phyloP scores from a whole-genome alignment of 2,113 vertebrate species.

The Notothenia coriiceps region DNA sequence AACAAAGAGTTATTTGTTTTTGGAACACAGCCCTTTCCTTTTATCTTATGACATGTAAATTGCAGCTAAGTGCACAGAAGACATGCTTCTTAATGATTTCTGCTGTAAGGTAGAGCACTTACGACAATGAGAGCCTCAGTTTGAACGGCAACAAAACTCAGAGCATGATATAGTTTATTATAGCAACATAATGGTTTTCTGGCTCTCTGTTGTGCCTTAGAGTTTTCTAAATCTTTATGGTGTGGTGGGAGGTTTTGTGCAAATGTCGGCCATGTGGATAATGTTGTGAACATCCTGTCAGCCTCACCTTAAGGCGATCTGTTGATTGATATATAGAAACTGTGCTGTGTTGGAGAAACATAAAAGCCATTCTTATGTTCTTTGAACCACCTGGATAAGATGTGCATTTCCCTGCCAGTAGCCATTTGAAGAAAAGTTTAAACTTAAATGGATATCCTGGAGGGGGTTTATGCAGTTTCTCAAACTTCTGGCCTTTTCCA shows the following conservation, averaged over 20 bases:
- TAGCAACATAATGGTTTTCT: not conserved
- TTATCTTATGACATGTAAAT: not conserved
- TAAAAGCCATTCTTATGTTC: not conserved
- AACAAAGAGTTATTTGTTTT: not conserved
- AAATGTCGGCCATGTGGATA: not conserved
- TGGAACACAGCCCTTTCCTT: not conserved
- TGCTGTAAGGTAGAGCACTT: not conserved
- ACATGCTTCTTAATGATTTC: not conserved
- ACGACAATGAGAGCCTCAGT: not conserved
- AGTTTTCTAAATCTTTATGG: not conserved
- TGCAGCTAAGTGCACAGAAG: not conserved
- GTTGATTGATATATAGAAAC: not conserved
- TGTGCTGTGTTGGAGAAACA: not conserved
- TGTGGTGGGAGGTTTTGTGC: not conserved
- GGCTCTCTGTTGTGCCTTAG: not conserved
- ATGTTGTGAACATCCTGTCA: not conserved
- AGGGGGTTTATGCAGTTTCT: not conserved
- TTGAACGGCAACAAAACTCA: not conserved
- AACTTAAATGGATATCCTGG: not conserved
- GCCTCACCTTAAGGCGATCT: not conserved
- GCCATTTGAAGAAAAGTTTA: too few species aligned
- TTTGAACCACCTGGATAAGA: not conserved
- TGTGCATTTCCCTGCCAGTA: not conserved
- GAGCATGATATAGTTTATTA: not conserved
- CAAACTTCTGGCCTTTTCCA: not conserved